These are phyloP conservation scores for Hydrochoerus hydrochaeris DNA, from an alignment of 2,113 vertebrate species.

Conservation along the genomic window DNA sequence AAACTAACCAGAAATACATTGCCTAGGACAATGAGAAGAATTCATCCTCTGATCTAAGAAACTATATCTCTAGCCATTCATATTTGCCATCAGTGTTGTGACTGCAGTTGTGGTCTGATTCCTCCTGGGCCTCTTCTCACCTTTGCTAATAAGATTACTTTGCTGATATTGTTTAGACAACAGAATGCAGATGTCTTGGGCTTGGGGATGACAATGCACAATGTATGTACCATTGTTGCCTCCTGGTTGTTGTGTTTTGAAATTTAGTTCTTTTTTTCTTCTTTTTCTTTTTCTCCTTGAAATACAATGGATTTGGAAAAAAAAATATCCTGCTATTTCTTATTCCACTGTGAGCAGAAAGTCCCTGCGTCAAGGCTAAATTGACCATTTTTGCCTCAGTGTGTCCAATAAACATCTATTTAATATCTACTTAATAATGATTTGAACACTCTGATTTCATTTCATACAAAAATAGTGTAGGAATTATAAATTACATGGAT, in stretches of 20 bases:
- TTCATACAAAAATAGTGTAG: not conserved
- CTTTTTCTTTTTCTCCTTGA: too few species aligned
- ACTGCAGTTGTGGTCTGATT: not conserved
- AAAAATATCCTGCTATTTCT: not conserved
- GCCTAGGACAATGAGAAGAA: not conserved
- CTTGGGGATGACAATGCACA: too few species aligned
- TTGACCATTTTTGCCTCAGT: not conserved
- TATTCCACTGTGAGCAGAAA: not conserved
- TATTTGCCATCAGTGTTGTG: not conserved
- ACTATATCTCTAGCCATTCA: not conserved
- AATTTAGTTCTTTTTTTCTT: too few species aligned
- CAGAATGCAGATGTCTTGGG: too few species aligned
- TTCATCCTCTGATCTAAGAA: not conserved
- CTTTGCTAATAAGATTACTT: not conserved
- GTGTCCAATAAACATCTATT: not conserved
- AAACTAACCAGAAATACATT: not conserved
- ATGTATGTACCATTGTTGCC: too few species aligned
- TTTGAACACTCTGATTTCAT: not conserved
- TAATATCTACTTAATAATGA: not conserved
- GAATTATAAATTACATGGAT: not conserved
- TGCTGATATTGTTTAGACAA: too few species aligned
- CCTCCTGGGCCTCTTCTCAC: fast-evolving
- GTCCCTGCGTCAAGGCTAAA: not conserved
- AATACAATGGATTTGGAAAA: too few species aligned
- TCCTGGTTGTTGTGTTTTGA: too few species aligned